Conservation (phyloP, 2,797 vertebrate species). For the Takifugu ocellatus region DNA sequence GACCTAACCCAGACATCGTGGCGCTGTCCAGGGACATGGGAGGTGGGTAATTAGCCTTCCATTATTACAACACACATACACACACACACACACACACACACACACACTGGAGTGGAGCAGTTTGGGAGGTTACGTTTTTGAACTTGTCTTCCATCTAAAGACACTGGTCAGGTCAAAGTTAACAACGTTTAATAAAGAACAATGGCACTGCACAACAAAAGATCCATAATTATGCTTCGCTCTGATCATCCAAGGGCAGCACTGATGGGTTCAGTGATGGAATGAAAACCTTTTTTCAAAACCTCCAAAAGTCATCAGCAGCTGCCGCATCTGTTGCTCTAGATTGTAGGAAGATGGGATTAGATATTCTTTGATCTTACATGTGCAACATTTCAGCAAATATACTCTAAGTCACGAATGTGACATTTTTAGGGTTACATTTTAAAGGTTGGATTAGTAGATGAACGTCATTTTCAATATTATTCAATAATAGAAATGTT, state of each 20-base stretch:
- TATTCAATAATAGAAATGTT: too few relatives aligned
- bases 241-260: background rate
- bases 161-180: constrained; percentile 43
- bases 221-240: background rate
- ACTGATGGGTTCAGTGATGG: constrained; percentile 3
- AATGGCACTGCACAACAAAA: too few relatives aligned
- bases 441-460: too few relatives aligned
- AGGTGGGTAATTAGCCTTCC: constrained; percentile 82
- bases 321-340: too few relatives aligned
- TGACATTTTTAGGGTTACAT: too few relatives aligned
- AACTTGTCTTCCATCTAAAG: constrained; percentile 43
- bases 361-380: background rate
- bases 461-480: too few relatives aligned
- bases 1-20: constrained; percentile 88
- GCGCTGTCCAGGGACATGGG: constrained; percentile 84
- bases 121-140: constrained; percentile 33
- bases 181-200: too few relatives aligned
- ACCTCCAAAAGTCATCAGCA: too few relatives aligned
- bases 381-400: too few relatives aligned
- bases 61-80: constrained; percentile 60
- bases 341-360: background rate
- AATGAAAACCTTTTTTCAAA: constrained; percentile 7
- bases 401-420: too few relatives aligned
- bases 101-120: constrained; percentile 14
- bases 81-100: background rate